These are phyloP conservation scores for Rhincodon typus DNA, from an alignment of 2,797 vertebrate species.

Conservation along the genomic window DNA sequence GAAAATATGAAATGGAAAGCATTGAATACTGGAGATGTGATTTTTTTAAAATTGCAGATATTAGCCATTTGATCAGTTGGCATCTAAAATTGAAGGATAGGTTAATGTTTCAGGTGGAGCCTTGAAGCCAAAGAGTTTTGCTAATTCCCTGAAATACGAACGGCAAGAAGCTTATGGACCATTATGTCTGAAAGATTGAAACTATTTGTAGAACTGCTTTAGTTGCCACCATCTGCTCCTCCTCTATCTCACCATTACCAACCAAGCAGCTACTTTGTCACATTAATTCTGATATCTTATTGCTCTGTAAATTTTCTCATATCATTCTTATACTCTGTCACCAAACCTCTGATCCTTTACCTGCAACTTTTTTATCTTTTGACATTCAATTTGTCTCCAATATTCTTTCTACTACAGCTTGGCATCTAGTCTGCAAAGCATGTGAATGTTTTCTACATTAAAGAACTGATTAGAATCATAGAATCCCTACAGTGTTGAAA, in stretches of 20 bases:
- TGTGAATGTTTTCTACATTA: neutral
- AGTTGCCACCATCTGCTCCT: neutral
- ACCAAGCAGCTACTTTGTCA: neutral
- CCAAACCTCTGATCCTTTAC: neutral
- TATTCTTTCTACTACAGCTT: neutral
- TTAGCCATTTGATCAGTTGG: neutral
- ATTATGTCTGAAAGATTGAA: neutral
- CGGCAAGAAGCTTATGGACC: neutral
- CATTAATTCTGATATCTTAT: neutral
- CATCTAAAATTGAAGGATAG: neutral
- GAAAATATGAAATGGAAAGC: neutral
- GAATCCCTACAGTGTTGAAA: too few species aligned
- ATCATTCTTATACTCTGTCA: neutral
- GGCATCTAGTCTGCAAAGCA: neutral
- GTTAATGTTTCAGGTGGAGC: neutral
- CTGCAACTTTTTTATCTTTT: neutral
- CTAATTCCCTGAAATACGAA: neutral
- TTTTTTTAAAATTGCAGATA: neutral
- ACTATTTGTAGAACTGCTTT: neutral
- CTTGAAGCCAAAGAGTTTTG: neutral
- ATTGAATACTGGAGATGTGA: neutral
- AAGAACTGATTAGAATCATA: neutral
- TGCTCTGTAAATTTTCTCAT: neutral
- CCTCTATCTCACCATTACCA: neutral
- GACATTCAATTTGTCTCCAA: neutral